These are phyloP conservation scores for Cotesia vestalis DNA, from an alignment of 1,140 invertebrate genomes.

Conservation along the genomic window DNA sequence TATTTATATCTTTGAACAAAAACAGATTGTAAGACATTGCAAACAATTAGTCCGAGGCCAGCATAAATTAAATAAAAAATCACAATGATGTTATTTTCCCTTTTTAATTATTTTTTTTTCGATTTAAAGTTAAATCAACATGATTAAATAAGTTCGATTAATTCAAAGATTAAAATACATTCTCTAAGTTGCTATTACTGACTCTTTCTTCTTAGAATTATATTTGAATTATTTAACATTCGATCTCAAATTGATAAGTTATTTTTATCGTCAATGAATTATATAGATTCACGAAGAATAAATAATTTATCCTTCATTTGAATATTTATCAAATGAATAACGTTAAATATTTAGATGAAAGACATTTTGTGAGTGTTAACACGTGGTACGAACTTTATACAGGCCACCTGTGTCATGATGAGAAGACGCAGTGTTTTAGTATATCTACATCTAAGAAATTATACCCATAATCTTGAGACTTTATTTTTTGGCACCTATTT, in stretches of 20 bases:
- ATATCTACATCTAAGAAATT: not conserved
- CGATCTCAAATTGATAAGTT: not conserved
- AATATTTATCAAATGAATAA: constrained; percentile 13
- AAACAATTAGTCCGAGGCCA: constrained; percentile 13
- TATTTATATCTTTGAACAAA: constrained; percentile 1
- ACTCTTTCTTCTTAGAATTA: too few species aligned
- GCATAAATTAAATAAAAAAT: not conserved
- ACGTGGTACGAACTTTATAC: constrained; percentile 13
- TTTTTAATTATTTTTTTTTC: not conserved
- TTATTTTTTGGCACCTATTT: constrained; percentile 5
- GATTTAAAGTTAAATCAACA: not conserved
- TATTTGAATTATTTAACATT: not conserved
- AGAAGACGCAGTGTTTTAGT: constrained; percentile 3
- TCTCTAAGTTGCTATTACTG: too few species aligned
- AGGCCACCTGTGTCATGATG: constrained; percentile 20
- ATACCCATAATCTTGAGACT: constrained; percentile 4
- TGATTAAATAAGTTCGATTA: too few species aligned
- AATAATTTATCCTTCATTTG: constrained; percentile 14
- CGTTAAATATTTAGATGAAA: constrained; percentile 21
- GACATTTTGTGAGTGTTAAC: constrained; percentile 14
- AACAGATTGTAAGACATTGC: constrained; percentile 4
- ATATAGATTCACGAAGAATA: not conserved
- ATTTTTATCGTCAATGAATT: constrained; percentile 8
- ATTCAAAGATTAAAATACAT: too few species aligned
- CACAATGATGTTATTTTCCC: not conserved